Percentiles rank a stretch among this genome's conserved stretches.
phyloP scores from a whole-genome alignment of 2,113 vertebrate species.

The Heterocephalus glaber region DNA sequence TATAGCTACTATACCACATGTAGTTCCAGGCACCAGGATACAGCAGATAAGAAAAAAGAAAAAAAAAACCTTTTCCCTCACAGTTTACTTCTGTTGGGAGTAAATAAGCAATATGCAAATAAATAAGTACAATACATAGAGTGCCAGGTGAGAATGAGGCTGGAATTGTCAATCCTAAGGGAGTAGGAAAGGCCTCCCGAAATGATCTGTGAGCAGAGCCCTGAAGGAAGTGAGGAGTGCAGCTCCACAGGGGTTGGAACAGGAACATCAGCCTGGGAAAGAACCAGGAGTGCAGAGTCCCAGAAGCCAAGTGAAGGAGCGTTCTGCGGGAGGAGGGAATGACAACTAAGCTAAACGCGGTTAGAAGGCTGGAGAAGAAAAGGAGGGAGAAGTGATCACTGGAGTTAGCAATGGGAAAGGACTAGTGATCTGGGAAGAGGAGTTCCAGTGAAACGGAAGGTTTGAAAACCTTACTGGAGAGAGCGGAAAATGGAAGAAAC shows the following conservation, averaged over 20 bases:
- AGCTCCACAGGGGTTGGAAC: not conserved
- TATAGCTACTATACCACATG: not conserved
- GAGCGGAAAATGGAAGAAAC: not conserved
- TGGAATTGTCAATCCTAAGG: not conserved
- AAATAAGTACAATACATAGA: not conserved
- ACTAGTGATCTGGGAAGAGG: not conserved
- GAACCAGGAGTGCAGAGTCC: not conserved
- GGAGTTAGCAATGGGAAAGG: not conserved
- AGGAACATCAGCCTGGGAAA: not conserved
- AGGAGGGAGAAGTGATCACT: not conserved
- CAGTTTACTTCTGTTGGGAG: not conserved
- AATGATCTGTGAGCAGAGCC: not conserved
- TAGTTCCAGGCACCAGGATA: not conserved
- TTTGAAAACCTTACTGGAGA: not conserved
- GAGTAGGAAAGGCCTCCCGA: not conserved
- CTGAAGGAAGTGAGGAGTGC: not conserved
- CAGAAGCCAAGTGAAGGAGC: not conserved
- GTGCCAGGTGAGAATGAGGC: not conserved
- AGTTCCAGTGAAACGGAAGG: not conserved
- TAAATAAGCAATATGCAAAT: not conserved
- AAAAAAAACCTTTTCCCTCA: not conserved
- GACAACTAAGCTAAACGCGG: not conserved
- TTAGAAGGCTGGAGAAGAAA: not conserved
- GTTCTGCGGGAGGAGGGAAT: not conserved
- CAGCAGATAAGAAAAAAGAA: not conserved